Conservation (phyloP, 2,888 invertebrate species). For the Diaphora mendica region DNA sequence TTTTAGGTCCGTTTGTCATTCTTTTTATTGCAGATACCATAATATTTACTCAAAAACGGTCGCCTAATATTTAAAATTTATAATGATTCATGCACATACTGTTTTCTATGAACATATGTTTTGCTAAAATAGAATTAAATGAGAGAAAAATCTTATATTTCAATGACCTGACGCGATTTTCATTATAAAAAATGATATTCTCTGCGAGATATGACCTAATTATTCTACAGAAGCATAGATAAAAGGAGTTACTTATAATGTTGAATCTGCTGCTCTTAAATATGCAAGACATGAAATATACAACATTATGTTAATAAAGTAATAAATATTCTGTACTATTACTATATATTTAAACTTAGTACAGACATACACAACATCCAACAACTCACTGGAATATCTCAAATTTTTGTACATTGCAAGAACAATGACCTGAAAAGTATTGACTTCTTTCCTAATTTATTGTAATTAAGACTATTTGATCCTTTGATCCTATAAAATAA, state of each 20-base stretch:
- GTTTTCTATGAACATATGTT: constrained; percentile 27
- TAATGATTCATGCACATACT: not conserved
- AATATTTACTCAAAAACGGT: constrained; percentile 4
- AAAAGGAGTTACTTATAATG: not conserved
- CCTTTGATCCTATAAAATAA: not conserved
- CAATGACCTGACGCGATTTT: constrained; percentile 4
- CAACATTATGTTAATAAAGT: not conserved
- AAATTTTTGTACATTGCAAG: not conserved
- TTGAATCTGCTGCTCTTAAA: not conserved
- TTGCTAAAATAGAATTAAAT: not conserved
- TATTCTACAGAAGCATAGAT: not conserved
- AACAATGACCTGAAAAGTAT: not conserved
- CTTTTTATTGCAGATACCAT: constrained; percentile 31
- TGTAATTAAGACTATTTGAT: constrained; percentile 1
- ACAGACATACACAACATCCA: not conserved
- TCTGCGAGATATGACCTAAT: constrained; percentile 7
- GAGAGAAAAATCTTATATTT: constrained; percentile 3
- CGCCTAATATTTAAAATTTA: constrained; percentile 8
- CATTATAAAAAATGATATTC: constrained; percentile 23
- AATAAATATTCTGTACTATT: not conserved
- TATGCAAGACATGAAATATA: not conserved
- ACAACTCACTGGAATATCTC: not conserved
- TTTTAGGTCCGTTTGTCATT: constrained; percentile 57
- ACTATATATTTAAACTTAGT: not conserved
- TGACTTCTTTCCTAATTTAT: not conserved